Percentiles rank a stretch among this genome's conserved stretches.
Evolutionary conservation across 2,888 invertebrate species (phyloP).

Genomic region (Cetonia aurata): DNA sequence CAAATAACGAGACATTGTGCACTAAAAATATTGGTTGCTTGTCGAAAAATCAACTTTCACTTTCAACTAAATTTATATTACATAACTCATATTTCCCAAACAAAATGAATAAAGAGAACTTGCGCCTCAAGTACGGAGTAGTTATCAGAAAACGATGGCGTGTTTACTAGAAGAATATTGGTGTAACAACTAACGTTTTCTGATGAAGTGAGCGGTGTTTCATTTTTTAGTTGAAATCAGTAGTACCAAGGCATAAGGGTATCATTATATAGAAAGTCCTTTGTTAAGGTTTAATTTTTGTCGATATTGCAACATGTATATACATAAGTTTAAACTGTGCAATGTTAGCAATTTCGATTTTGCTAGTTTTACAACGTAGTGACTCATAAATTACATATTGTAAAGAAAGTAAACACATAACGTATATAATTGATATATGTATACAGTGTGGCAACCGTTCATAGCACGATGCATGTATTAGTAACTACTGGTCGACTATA

Average conservation of each 20-base stretch:
- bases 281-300: background rate
- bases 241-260: background rate
- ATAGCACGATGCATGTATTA: no score
- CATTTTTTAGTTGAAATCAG: background rate
- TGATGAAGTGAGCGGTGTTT: constrained; percentile 5
- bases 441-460: no score
- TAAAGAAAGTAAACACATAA: no score
- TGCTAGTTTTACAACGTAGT: no score
- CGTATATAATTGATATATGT: no score
- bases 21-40: constrained; percentile 24
- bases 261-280: constrained; percentile 15
- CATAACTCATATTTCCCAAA: constrained; percentile 37
- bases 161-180: constrained; percentile 6
- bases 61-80: constrained; percentile 33
- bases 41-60: constrained; percentile 40
- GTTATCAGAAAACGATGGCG: constrained; percentile 8
- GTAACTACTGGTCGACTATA: no score
- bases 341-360: no score
- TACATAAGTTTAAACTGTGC: no score
- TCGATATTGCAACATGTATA: no score
- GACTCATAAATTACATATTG: no score
- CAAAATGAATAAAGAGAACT: constrained; percentile 22
- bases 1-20: constrained; percentile 19
- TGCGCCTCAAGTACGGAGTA: constrained; percentile 12
- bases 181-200: constrained; percentile 17